These are phyloP conservation scores for Scatophagus argus DNA, from an alignment of 2,113 vertebrate genomes.

Conservation along the genomic window DNA sequence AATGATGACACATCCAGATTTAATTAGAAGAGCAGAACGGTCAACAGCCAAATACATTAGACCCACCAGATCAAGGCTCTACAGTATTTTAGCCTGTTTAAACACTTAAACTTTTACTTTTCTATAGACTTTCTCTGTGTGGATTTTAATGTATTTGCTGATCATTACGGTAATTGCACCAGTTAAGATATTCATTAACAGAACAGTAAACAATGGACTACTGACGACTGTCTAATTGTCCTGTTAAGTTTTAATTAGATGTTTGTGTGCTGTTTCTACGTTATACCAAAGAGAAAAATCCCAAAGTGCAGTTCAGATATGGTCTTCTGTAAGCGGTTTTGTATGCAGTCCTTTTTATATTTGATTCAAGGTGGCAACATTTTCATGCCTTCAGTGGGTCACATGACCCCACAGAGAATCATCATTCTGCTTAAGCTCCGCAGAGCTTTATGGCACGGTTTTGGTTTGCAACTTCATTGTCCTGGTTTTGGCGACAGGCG, in stretches of 20 bases:
- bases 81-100: constrained; percentile 6
- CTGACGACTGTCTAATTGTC: not conserved
- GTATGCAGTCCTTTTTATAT: not conserved
- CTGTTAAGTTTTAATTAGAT: not conserved
- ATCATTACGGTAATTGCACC: not conserved
- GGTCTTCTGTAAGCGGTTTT: not conserved
- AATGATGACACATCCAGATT: constrained; percentile 72
- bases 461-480: constrained; percentile 18
- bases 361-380: not conserved
- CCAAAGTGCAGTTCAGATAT: not conserved
- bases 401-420: not conserved
- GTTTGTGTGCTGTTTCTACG: not conserved
- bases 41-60: constrained; percentile 45
- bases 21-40: constrained; percentile 60
- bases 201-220: not conserved
- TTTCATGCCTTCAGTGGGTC: no score
- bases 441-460: no score
- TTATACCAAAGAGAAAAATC: not conserved
- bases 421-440: no score
- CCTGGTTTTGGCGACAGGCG: constrained; percentile 11
- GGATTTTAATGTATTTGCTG: not conserved
- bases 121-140: not conserved
- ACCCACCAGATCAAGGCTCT: constrained; percentile 24
- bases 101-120: not conserved
- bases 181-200: not conserved